phyloP scores from a whole-genome alignment of 2,888 invertebrate species.

The Amblyjoppa proteus region DNA sequence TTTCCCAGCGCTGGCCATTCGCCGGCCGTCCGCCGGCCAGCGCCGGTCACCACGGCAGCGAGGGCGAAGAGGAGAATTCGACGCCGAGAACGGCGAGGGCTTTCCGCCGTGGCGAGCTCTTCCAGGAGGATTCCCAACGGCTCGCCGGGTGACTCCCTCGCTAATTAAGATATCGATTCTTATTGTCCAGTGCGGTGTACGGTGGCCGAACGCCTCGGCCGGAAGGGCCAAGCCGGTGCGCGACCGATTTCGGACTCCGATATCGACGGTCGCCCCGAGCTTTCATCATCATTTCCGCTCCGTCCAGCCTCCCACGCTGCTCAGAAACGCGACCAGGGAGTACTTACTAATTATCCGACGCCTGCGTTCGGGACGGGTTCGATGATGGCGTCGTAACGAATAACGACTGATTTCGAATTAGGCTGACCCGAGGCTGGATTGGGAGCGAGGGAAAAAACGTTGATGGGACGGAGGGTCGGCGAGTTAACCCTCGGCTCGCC shows the following conservation, averaged over 20 bases:
- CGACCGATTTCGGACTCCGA: slow-evolving; percentile 67
- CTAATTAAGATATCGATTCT: slow-evolving; percentile 85
- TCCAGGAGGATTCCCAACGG: slow-evolving; percentile 31
- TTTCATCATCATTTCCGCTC: slow-evolving; percentile 63
- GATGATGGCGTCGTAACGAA: not conserved
- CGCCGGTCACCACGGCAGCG: slow-evolving; percentile 27
- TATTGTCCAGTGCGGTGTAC: slow-evolving; percentile 77
- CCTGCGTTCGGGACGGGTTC: not conserved
- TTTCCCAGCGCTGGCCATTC: slow-evolving; percentile 63
- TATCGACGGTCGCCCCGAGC: slow-evolving; percentile 65
- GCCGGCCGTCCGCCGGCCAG: slow-evolving; percentile 29
- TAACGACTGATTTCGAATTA: slow-evolving; percentile 7
- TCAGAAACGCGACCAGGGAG: slow-evolving; percentile 10
- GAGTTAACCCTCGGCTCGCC: slow-evolving; percentile 38
- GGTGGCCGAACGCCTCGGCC: slow-evolving; percentile 72
- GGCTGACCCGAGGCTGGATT: not conserved
- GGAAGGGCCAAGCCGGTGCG: slow-evolving; percentile 74
- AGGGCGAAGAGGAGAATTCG: slow-evolving; percentile 46
- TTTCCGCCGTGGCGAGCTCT: slow-evolving; percentile 28
- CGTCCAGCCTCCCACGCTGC: slow-evolving; percentile 71
- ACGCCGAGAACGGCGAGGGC: slow-evolving; percentile 27
- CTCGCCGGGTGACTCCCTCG: slow-evolving; percentile 76
- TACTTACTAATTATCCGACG: slow-evolving; percentile 18
- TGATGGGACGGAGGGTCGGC: not conserved
- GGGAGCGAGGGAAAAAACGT: not conserved